These are phyloP conservation scores for Falco punctatus DNA, from an alignment of 2,113 vertebrate genomes.

Conservation along the genomic window DNA sequence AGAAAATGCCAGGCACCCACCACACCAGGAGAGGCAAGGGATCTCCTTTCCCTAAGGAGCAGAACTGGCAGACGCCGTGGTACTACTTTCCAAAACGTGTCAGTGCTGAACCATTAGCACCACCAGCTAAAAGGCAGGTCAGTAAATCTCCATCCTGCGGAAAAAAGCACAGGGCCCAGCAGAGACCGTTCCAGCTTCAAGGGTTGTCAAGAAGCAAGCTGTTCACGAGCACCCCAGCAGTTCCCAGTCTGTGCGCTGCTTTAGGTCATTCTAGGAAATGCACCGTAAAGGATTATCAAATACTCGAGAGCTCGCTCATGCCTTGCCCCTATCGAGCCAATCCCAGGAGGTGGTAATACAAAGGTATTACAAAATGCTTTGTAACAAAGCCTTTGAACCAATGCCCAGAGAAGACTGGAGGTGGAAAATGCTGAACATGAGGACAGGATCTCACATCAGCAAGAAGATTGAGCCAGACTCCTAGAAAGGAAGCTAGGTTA, in stretches of 20 bases:
- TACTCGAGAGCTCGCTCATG: not conserved
- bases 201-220: not conserved
- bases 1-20: not conserved
- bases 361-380: not conserved
- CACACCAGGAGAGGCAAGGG: not conserved
- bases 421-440: not conserved
- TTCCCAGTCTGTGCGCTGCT: not conserved
- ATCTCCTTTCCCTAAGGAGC: not conserved
- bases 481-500: not conserved
- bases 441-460: not conserved
- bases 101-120: too few relatives aligned
- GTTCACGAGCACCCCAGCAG: not conserved
- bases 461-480: not conserved
- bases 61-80: rapidly evolving
- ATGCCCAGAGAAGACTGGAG: not conserved
- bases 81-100: not conserved
- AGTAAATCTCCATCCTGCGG: too few relatives aligned
- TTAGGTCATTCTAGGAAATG: not conserved
- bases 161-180: not conserved
- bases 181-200: not conserved
- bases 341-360: too few relatives aligned
- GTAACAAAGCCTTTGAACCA: rapidly evolving
- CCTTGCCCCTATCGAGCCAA: not conserved
- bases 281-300: not conserved
- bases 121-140: not conserved